Evolutionary conservation across 2,113 vertebrate species (phyloP).

Genomic region (Neoarius graeffei): DNA sequence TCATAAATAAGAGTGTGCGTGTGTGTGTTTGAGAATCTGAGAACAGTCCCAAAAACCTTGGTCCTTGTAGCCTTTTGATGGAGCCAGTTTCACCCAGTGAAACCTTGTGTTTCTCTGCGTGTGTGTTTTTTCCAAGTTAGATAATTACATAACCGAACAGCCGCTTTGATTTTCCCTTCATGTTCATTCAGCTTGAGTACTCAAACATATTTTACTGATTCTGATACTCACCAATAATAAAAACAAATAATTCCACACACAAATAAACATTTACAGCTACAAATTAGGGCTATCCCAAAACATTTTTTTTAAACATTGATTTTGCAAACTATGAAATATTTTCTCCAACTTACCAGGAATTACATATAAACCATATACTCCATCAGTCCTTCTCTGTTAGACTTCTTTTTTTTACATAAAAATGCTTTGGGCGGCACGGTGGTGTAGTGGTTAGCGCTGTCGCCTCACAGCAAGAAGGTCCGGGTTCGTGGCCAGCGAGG

Average conservation of each 20-base stretch:
- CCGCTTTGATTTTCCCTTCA: slow-evolving; percentile 8
- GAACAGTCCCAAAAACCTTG: not conserved
- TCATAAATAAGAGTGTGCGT: not conserved
- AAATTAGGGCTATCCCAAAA: not conserved
- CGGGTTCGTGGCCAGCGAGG: no score
- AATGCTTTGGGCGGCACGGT: no score
- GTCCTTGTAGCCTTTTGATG: not conserved
- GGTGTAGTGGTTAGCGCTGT: no score
- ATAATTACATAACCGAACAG: slow-evolving; percentile 30
- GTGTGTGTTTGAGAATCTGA: slow-evolving; percentile 6
- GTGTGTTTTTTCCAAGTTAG: slow-evolving; percentile 7
- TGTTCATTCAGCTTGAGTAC: not conserved
- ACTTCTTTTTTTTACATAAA: not conserved
- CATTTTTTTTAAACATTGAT: not conserved
- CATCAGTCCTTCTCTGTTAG: not conserved
- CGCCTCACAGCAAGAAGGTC: no score
- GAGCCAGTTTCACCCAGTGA: not conserved
- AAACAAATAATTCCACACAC: not conserved
- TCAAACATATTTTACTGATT: not conserved
- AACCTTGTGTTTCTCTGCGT: not conserved
- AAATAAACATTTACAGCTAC: not conserved
- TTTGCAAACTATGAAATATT: not conserved
- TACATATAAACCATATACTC: not conserved
- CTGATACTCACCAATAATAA: not conserved
- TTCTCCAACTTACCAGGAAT: not conserved